Conservation (phyloP, 2,113 vertebrate genomes). For the Hemibagrus wyckioides region DNA sequence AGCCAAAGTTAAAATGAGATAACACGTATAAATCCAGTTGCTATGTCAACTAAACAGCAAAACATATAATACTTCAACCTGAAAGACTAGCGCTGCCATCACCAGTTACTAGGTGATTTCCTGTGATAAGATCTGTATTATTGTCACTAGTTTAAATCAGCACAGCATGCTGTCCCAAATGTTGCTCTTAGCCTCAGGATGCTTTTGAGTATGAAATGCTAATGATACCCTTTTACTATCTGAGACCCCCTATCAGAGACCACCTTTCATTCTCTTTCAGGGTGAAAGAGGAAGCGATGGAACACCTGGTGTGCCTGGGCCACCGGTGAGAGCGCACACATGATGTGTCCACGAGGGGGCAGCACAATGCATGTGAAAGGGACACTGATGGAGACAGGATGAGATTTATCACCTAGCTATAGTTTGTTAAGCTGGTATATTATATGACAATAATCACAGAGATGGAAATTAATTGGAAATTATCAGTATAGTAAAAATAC, state of each 20-base stretch:
- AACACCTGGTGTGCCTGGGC: conserved; percentile 61
- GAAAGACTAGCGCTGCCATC: neutral
- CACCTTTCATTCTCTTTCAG: conserved; percentile 65
- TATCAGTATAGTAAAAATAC: too few relatives aligned
- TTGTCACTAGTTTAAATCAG: neutral
- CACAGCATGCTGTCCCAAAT: conserved; percentile 36
- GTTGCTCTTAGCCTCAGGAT: conserved; percentile 22
- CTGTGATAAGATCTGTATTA: neutral
- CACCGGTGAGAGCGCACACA: conserved; percentile 61
- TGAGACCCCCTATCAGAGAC: conserved; percentile 42
- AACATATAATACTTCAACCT: neutral
- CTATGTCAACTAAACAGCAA: neutral
- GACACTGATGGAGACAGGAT: neutral
- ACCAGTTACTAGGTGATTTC: neutral
- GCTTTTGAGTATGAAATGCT: conserved; percentile 42
- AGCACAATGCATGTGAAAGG: conserved; percentile 13
- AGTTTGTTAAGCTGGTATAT: neutral
- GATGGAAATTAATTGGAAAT: neutral
- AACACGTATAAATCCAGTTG: neutral
- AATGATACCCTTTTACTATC: conserved; percentile 53
- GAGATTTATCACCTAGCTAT: neutral
- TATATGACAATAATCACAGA: neutral
- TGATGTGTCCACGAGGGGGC: conserved; percentile 22
- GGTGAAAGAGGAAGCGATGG: conserved; percentile 69
- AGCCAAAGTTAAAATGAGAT: neutral